Evolutionary conservation across 1,140 invertebrate species (phyloP), one percentile per base, ranked within the genome.

Genomic region (Cherax quadricarinatus): DNA sequence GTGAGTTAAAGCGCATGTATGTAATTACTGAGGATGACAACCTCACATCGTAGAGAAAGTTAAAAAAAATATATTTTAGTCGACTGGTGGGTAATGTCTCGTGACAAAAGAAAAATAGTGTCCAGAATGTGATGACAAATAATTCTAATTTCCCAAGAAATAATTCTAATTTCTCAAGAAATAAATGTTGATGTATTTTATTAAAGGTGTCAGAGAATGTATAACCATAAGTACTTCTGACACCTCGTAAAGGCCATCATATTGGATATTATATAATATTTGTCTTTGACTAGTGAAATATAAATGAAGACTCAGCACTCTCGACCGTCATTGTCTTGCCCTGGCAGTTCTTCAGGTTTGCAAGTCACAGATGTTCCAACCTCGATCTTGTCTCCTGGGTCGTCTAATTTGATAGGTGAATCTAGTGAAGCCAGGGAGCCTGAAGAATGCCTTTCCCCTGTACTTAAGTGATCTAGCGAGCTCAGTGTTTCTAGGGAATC

Each of bases 261-360:
- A 5, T 18, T 18, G 12, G 14, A 18, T 18, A 12, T 12, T 12
- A 66, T 21, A 5, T 60, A 1, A 60, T 16, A 21, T 24, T 30
- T 75, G 5, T 75, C n/a, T 75, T 21, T 75, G 70, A 75, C 70
- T 75, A 75, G 70, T 12, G 70, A 75, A 4, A 41, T 41, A 53
- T 5, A 49, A 14, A 51, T 48, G 85, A 18, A 66, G 41, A 48
- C 75, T 86, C 85, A 86, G 66, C 85, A 86, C 66, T 86, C 85
- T 24, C 66, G 49, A 21, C 85, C 85, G 5, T 62, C 16, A 24
- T 24, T 21, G 16, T 73, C 49, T 62, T 86, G 66, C 5, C 48
- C 66, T 6, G 66, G 49, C 41, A 75, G 21, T 24, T 66, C 62
- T 30, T 86, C 85, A 6, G 85, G 85, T 24, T 86, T 70, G 85